phyloP scores from a whole-genome alignment of 2,888 invertebrate species.

The Scaptomyza cyrtandrae region DNA sequence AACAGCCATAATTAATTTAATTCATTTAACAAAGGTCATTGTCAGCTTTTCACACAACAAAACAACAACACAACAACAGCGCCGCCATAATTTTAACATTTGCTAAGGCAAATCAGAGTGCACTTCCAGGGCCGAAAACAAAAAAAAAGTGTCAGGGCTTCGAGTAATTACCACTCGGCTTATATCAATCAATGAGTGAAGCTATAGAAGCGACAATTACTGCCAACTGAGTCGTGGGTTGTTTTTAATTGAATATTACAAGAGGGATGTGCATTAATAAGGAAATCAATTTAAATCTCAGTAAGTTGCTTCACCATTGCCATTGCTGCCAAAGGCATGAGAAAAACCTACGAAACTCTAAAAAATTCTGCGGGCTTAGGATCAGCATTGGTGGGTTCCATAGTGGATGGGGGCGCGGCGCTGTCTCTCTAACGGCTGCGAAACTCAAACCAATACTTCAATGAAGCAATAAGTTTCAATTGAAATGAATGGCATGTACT shows the following conservation, averaged over 20 bases:
- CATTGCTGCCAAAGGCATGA: conserved; percentile 65
- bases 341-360: conserved; percentile 70
- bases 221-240: conserved; percentile 52
- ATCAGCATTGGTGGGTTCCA: conserved; percentile 58
- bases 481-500: conserved; percentile 52
- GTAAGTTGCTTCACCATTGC: conserved; percentile 41
- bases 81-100: conserved; percentile 65
- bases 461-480: conserved; percentile 74
- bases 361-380: conserved; percentile 80
- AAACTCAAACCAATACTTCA: conserved; percentile 45
- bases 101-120: conserved; percentile 45
- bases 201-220: conserved; percentile 18
- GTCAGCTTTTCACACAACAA: conserved; percentile 55
- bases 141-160: conserved; percentile 46
- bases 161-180: conserved; percentile 76
- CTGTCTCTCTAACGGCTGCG: conserved; percentile 50
- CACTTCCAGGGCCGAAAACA: conserved; percentile 24
- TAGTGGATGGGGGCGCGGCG: conserved; percentile 12
- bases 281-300: conserved; percentile 83
- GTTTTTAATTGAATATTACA: conserved; percentile 76
- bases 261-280: conserved; percentile 82
- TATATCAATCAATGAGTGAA: conserved; percentile 62
- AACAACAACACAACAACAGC: conserved; percentile 9
- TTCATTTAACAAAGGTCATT: conserved; percentile 72
- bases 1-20: conserved; percentile 54